Evolutionary conservation across 1,140 invertebrate genomes (phyloP).

Genomic region (Armadillidium nasatum): DNA sequence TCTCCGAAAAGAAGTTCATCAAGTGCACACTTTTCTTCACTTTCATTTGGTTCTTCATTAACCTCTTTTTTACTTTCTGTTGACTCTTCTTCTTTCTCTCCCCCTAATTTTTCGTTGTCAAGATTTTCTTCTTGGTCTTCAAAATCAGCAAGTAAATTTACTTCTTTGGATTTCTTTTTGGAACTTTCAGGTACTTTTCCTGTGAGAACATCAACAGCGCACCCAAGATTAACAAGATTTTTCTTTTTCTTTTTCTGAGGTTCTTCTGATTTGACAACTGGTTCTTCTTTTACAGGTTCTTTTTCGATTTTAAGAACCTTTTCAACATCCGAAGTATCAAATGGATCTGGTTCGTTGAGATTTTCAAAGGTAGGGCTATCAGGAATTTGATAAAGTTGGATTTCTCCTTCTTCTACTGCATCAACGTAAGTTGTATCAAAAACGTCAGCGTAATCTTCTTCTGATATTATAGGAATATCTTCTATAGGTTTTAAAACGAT

Average conservation of each 20-base stretch:
- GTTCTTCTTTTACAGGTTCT: slow-evolving; percentile 49
- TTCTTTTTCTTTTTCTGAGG: slow-evolving; percentile 56
- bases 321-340: slow-evolving; percentile 80
- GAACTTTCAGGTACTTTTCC: slow-evolving; percentile 59
- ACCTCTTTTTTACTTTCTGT: slow-evolving; percentile 55
- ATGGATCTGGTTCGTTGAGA: slow-evolving; percentile 66
- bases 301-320: slow-evolving; percentile 67
- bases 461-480: slow-evolving; percentile 44
- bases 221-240: slow-evolving; percentile 71
- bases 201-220: slow-evolving; percentile 76
- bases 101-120: slow-evolving; percentile 49
- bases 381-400: slow-evolving; percentile 79
- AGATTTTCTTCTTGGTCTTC: slow-evolving; percentile 22
- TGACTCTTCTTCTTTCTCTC: slow-evolving; percentile 52
- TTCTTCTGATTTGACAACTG: not conserved
- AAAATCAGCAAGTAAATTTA: slow-evolving; percentile 35
- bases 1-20: slow-evolving; percentile 38
- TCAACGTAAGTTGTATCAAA: slow-evolving; percentile 84
- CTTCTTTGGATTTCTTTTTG: slow-evolving; percentile 57
- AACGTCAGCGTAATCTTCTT: slow-evolving; percentile 66
- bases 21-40: slow-evolving; percentile 44
- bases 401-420: slow-evolving; percentile 72
- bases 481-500: slow-evolving; percentile 46
- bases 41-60: slow-evolving; percentile 42
- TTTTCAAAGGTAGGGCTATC: slow-evolving; percentile 65